A percentile compares a stretch with the other conserved stretches of the same genome.
Conservation (phyloP, 2,797 vertebrate species). For the Argentina silus region DNA sequence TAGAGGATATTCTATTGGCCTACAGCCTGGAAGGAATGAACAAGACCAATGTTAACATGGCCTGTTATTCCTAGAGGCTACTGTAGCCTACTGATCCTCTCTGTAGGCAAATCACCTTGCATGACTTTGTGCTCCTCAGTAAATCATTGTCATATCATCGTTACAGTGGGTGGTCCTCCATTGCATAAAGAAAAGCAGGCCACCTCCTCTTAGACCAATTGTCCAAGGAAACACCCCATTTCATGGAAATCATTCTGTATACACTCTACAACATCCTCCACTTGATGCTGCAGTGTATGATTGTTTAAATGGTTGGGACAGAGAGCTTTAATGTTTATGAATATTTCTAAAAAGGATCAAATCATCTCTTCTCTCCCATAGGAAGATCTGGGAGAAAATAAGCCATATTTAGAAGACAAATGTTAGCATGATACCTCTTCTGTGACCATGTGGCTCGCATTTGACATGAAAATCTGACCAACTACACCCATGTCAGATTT, state of each 20-base stretch:
- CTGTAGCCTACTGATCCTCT: not conserved
- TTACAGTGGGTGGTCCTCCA: conserved; percentile 38
- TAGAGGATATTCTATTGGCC: not conserved
- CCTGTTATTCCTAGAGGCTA: not conserved
- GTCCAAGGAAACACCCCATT: not conserved
- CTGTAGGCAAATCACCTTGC: conserved; percentile 1
- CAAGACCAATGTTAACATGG: not conserved
- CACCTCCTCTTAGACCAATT: not conserved
- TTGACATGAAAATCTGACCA: conserved; percentile 1
- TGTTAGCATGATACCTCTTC: not conserved
- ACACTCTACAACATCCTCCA: not conserved
- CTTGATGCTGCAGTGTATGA: conserved; percentile 7
- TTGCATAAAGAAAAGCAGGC: conserved; percentile 22
- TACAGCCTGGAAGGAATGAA: not conserved
- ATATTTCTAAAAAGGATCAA: not conserved
- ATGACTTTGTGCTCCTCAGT: conserved; percentile 30
- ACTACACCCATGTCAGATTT: not conserved
- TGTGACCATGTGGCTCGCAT: not conserved
- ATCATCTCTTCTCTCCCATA: not conserved
- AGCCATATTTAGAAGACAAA: not conserved
- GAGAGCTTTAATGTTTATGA: not conserved
- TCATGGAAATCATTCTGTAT: not conserved
- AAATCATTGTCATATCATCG: conserved; percentile 42
- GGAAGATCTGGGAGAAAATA: not conserved
- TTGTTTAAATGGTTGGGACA: not conserved